phyloP scores from a whole-genome alignment of 2,113 vertebrate species.

The cat (Felis catus) region DNA sequence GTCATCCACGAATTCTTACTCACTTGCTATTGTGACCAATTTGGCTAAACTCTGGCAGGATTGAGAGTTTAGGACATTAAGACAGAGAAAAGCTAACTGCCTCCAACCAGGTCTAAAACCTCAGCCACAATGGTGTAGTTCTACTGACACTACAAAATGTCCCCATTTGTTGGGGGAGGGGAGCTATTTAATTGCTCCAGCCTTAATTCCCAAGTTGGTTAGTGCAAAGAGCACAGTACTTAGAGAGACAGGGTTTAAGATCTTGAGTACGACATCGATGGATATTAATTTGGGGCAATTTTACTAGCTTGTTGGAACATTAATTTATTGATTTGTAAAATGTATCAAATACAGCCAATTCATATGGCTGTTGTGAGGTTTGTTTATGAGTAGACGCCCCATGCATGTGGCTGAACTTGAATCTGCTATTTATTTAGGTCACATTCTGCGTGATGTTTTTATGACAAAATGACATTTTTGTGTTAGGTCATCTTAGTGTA shows the following conservation, averaged over 20 bases:
- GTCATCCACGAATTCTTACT: neutral
- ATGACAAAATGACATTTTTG: slow-evolving; percentile 8
- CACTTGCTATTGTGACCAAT: neutral
- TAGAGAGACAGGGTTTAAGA: neutral
- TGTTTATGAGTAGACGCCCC: neutral
- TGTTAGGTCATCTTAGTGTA: neutral
- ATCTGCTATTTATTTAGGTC: slow-evolving; percentile 3
- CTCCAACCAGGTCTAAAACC: neutral
- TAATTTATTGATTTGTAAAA: neutral
- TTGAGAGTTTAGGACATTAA: neutral
- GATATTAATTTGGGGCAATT: neutral
- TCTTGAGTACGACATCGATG: neutral
- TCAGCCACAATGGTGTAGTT: neutral
- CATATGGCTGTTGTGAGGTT: neutral
- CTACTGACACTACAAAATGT: neutral
- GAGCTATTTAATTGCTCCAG: neutral
- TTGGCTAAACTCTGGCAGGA: neutral
- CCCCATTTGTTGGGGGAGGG: neutral
- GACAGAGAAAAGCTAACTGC: neutral
- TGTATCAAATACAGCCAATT: neutral
- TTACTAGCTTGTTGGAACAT: neutral
- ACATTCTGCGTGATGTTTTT: neutral
- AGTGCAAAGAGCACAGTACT: neutral
- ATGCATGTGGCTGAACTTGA: neutral
- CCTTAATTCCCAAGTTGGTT: neutral